A percentile compares a stretch with the other conserved stretches of the same genome.
These are phyloP conservation scores for Smithornis capensis DNA, from an alignment of 2,113 vertebrate genomes.

Conservation along the genomic window DNA sequence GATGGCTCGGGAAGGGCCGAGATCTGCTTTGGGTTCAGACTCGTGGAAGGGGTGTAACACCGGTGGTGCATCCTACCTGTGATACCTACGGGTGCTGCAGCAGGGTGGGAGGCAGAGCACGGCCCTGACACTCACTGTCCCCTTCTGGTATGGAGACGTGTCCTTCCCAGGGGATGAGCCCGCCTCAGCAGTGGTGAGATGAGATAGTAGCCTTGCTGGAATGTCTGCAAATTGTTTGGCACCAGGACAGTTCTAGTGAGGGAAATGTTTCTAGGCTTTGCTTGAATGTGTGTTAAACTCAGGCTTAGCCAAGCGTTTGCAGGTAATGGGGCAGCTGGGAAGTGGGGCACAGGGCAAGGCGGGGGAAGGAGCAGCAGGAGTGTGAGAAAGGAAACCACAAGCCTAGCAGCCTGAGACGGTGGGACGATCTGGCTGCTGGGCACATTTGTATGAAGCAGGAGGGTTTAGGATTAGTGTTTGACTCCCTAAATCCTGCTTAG, in stretches of 20 bases:
- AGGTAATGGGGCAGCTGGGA: not conserved
- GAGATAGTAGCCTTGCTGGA: not conserved
- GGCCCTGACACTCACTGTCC: accelerated
- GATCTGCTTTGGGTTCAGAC: not conserved
- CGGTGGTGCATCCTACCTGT: accelerated
- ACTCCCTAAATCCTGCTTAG: not conserved
- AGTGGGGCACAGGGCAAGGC: not conserved
- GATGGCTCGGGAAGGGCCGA: not conserved
- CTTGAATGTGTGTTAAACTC: not conserved
- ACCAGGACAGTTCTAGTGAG: not conserved
- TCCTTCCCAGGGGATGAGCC: not conserved
- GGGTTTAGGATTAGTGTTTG: not conserved
- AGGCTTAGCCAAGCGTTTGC: not conserved
- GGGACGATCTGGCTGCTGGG: not conserved
- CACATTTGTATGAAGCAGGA: not conserved
- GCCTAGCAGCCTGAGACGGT: not conserved
- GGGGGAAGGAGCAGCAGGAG: not conserved
- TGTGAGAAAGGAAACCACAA: constrained; percentile 24
- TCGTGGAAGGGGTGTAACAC: not conserved
- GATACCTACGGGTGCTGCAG: accelerated
- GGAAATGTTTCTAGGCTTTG: not conserved
- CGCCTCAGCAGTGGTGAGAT: accelerated
- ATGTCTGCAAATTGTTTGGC: not conserved
- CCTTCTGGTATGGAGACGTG: not conserved
- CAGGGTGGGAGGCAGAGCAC: accelerated